Evolutionary conservation across 2,888 invertebrate genomes (phyloP).

Genomic region (Hypena proboscidalis): DNA sequence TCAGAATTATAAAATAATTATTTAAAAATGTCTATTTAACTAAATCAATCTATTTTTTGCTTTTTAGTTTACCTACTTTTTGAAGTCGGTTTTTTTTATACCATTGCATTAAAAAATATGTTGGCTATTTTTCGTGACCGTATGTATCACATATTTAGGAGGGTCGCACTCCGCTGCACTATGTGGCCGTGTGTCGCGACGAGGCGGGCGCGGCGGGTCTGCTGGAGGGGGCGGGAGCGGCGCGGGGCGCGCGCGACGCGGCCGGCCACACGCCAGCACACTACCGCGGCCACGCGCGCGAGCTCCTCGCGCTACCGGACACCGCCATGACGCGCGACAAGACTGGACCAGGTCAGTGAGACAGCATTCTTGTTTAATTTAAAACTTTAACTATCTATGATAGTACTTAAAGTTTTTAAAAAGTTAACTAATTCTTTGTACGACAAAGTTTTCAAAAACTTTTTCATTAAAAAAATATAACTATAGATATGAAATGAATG

Average conservation of each 20-base stretch:
- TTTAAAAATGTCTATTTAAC: too few relatives aligned
- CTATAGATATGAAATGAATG: too few relatives aligned
- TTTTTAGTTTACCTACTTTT: neutral
- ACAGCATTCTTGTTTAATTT: slow-evolving; percentile 2
- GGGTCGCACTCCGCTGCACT: slow-evolving; percentile 92
- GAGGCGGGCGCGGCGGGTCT: slow-evolving; percentile 90
- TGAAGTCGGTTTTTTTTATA: neutral
- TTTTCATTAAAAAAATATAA: too few relatives aligned
- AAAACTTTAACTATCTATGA: neutral
- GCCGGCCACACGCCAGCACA: slow-evolving; percentile 79
- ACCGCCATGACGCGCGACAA: slow-evolving; percentile 62
- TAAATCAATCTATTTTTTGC: too few relatives aligned
- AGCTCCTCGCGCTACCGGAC: slow-evolving; percentile 68
- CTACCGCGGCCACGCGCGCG: slow-evolving; percentile 70
- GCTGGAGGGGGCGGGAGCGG: slow-evolving; percentile 92
- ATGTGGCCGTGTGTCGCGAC: slow-evolving; percentile 91
- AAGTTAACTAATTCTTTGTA: too few relatives aligned
- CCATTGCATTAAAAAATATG: too few relatives aligned
- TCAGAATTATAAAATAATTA: too few relatives aligned
- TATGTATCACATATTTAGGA: slow-evolving; percentile 49
- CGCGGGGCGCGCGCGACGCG: slow-evolving; percentile 92
- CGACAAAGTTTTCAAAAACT: too few relatives aligned
- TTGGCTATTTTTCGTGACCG: neutral
- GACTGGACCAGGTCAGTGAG: slow-evolving; percentile 65
- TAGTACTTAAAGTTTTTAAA: too few relatives aligned